Evolutionary conservation across 2,888 invertebrate species (phyloP), one percentile per base, ranked within the genome.

Genomic region (Philereme vetulata): DNA sequence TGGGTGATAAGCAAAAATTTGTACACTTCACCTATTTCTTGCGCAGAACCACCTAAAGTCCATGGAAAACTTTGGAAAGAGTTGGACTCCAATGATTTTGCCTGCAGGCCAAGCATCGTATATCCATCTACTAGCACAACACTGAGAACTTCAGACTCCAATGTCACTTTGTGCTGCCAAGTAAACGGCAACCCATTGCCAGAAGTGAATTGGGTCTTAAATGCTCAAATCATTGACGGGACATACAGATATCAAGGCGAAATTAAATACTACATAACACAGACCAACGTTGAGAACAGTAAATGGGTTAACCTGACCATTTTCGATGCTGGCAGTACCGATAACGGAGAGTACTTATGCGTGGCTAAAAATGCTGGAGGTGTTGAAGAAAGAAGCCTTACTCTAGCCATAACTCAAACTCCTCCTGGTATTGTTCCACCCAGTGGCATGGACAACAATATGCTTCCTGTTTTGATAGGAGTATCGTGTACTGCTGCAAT

Each of bases 361-460:
- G 93, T 96, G 4, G 97, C 97, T 0, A 95, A 95, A 76, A 98
- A 97, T 82, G 93, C 94, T 0, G 98, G 96, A 0, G 98, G 97
- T 0, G 94, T 94, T 3, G 95, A 95, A 66, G 96, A 96, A 77
- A 94, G 94, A 48, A 96, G 96, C 78, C 88, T 97, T 9, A 95
- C 95, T 9, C 80, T 98, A 57, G 86, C 93, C 4, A 84, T 92
- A 34, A 82, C 85, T 32, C 85, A 85, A 45, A 82, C 81, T 65
- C 85, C 89, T 32, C 93, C 93, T 40, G 93, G 88, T 9, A 80
- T 82, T 2, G 79, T 83, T 0, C 77, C 85, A 33, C 93, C 93
- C 11, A 85, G 92, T 60, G 92, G 93, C 50, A 93, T 94, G 80
- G 90, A 93, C 42, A 93, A 90, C 49, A 93, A 93, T 36, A 86